Conservation (phyloP, 2,113 vertebrate genomes). For the Pseudolaguvia tuberculata region DNA sequence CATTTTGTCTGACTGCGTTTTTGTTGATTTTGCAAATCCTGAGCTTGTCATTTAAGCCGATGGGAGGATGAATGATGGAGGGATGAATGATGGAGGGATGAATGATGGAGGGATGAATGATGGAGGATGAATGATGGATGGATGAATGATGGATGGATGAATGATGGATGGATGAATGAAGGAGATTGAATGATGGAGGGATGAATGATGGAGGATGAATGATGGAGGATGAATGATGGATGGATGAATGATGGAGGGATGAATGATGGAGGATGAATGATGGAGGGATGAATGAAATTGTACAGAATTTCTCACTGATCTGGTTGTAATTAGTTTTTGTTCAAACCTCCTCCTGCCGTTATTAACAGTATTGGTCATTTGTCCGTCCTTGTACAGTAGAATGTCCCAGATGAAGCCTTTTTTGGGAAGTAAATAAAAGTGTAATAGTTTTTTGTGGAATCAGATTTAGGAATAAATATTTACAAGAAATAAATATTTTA, state of each 20-base stretch:
- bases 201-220: too few species aligned
- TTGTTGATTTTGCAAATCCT: slow-evolving; percentile 70
- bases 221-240: too few species aligned
- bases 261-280: too few species aligned
- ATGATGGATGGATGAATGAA: too few species aligned
- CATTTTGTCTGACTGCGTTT: slow-evolving; percentile 65
- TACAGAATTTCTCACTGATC: slow-evolving; percentile 89
- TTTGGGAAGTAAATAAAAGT: slow-evolving; percentile 81
- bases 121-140: too few species aligned
- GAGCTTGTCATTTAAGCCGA: slow-evolving; percentile 82
- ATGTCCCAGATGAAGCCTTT: slow-evolving; percentile 78
- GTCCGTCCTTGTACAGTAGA: slow-evolving; percentile 86
- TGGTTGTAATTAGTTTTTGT: slow-evolving; percentile 82
- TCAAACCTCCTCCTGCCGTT: slow-evolving; percentile 76
- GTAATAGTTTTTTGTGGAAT: slow-evolving; percentile 90
- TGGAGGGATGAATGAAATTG: slow-evolving; percentile 84
- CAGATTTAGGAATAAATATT: slow-evolving; percentile 93
- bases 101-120: too few species aligned
- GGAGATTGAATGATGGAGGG: too few species aligned
- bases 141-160: too few species aligned
- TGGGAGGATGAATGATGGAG: too few species aligned
- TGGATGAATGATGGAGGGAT: too few species aligned
- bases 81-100: too few species aligned
- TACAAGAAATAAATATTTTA: slow-evolving; percentile 99
- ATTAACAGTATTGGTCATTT: slow-evolving; percentile 85